Evolutionary conservation across 1,140 invertebrate species (phyloP), one percentile per base, ranked within the genome.

Genomic region (Elymnias hypermnestra): DNA sequence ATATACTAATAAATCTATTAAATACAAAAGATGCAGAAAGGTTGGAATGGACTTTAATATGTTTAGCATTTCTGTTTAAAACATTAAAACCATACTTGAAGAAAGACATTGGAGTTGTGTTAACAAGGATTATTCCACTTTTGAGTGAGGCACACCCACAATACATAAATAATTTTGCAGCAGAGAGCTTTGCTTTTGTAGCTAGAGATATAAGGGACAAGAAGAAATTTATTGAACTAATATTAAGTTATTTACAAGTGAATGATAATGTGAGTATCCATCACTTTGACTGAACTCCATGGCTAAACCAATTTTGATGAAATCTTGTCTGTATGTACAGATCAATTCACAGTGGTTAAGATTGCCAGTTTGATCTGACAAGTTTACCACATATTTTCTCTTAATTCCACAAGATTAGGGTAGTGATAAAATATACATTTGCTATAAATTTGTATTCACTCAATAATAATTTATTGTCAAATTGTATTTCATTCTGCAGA

Each of bases 181-280:
- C 95, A 1, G 95, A 98, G 84, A 95, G 94, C 86, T 97, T 98
- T 88, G 92, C 95, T 7, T 97, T 96, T 87, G 91, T 98, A 1
- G 93, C 95, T 4, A 87, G 96, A 51, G 97, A 97, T 89, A 91
- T 96, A 22, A 91, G 89, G 57, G 93, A 97, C 57, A 94, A 93
- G 57, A 87, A 91, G 5, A 89, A 89, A 10, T 93, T 97, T 73
- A 85, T 97, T 14, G 81, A 89, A 33, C 86, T 93, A 13, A 76
- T 97, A 4, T 83, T 97, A 2, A 85, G 88, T 61, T 88, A 90
- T 18, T 78, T 97, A 5, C 71, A 91, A 50, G 86, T 89, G 22
- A 89, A 91, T 72, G 87, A 89, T 57, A 88, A 93, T 72, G 91
- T 93, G 86, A 89, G 90, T 88, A 37, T 37, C n/a, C n/a, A n/a